Base-by-base conservation (phyloP, 2,797 vertebrate genomes). In the Karalla daura region DNA sequence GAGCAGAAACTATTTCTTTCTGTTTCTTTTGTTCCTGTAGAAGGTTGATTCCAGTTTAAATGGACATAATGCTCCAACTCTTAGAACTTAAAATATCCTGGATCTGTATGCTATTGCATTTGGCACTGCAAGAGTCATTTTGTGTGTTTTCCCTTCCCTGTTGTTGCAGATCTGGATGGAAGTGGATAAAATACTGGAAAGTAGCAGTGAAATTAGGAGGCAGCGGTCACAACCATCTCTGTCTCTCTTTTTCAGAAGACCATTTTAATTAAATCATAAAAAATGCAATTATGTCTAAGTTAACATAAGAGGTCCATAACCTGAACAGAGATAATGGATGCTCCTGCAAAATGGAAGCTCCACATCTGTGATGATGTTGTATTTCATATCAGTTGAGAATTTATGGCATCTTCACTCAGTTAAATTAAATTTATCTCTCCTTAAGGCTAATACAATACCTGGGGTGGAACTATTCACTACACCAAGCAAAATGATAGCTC, bases 401-500 rank as follows among this genome's bases (percentile, higher is more conserved):
- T 74, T 70, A 68, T 52, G 71, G 74, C 66, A 79, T 76, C 60
- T 63, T 72, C 27, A 41, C 56, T 37, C 33, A 49, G 76, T 70
- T 68, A 68, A 69, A 82, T 76, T 65, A 58, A 49, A 85, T 49
- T 15, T 25, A 50, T 18, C 33, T 71, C 68, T 76, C 70, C 71
- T 78, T 55, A 53, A 75, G 79, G 80, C 70, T 72, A 43, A 76
- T 43, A 56, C 66, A 62, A 72, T 68, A 56, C 72, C 59, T 10
- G 37, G 55, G 70, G 76, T 81, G 65, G 44, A 77, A 72, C 40
- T 62, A 53, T 75, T 82, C 80, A 68, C 62, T 59, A 54, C 75
- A 68, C 52, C 64, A 52, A 81, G 67, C 53, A 40, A 69, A n/a
- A 58, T 68, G 67, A 86, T 81, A 76, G 75, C 63, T 91, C 67